phyloP scores from a whole-genome alignment of 2,797 vertebrate species.

The Coendou prehensilis region DNA sequence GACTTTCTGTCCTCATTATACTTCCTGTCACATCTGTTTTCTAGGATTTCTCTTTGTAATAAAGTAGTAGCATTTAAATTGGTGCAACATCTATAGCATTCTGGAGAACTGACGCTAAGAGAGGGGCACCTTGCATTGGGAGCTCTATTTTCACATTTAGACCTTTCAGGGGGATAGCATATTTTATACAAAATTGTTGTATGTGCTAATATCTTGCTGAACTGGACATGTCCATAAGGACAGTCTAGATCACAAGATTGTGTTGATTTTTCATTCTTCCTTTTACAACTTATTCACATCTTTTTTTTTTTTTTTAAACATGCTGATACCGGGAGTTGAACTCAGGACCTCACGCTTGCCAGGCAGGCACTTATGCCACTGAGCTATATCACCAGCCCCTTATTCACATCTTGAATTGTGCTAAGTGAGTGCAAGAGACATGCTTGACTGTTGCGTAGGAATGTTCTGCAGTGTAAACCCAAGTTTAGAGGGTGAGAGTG shows the following conservation, averaged over 20 bases:
- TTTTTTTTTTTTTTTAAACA: too few relatives aligned
- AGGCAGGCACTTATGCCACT: too few relatives aligned
- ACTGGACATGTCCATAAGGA: not conserved
- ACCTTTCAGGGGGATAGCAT: not conserved
- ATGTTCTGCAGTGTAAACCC: not conserved
- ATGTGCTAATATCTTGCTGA: not conserved
- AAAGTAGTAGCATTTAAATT: not conserved
- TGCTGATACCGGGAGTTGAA: too few relatives aligned
- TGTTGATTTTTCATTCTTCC: not conserved
- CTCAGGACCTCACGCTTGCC: too few relatives aligned
- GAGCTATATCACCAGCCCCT: too few relatives aligned
- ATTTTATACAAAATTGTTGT: not conserved
- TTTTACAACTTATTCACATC: not conserved
- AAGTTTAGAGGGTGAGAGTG: not conserved
- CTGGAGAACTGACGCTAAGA: not conserved
- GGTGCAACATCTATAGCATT: not conserved
- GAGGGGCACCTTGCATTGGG: not conserved
- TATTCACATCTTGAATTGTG: slow-evolving; percentile 17
- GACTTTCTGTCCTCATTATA: not conserved
- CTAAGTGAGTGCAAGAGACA: not conserved
- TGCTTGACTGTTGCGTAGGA: not conserved
- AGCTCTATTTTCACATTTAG: not conserved
- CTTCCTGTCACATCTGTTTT: not conserved
- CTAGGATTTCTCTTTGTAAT: not conserved
- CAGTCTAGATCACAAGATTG: not conserved